Percentiles rank a stretch among this genome's conserved stretches.
Evolutionary conservation across 37 sponge, comb jelly and placozoan species (phyloP).

Genomic region (Beroe ovata): DNA sequence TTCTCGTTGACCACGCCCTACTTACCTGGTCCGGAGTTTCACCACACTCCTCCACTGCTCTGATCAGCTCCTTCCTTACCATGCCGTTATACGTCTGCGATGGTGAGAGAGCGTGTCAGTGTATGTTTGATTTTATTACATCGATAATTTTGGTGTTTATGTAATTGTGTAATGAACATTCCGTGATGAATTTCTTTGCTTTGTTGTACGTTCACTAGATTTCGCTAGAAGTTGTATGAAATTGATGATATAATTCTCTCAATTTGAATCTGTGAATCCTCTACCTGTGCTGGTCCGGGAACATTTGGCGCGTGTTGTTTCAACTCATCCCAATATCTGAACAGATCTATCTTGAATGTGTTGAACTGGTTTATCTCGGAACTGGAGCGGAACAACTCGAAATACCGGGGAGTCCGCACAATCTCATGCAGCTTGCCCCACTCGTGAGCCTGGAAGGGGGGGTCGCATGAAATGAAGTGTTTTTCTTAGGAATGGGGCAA

Average conservation of each 20-base stretch:
- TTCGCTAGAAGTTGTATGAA: no score
- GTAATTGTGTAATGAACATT: no score
- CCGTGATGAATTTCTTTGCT: no score
- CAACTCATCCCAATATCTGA: slow-evolving; percentile 57
- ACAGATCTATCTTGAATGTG: slow-evolving; percentile 67
- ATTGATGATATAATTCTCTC: no score
- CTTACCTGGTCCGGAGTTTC: neutral
- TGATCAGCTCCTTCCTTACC: slow-evolving; percentile 1
- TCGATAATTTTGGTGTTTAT: no score
- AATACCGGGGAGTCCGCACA: slow-evolving; percentile 9
- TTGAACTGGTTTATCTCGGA: slow-evolving; percentile 66
- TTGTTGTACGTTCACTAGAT: no score
- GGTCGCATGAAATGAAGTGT: no score
- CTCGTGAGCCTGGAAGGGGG: neutral
- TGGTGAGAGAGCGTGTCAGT: no score
- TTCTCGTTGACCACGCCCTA: no score
- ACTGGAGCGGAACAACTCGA: slow-evolving; percentile 48
- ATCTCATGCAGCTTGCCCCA: slow-evolving; percentile 22
- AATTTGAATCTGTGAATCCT: no score
- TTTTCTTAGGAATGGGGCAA: no score
- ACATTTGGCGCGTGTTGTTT: slow-evolving; percentile 39
- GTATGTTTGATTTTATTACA: no score
- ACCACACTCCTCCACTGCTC: neutral
- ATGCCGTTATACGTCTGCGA: slow-evolving; percentile 51
- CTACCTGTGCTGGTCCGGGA: slow-evolving; percentile 8